Evolutionary conservation across 2,797 vertebrate genomes (phyloP), one percentile per base, ranked within the genome.

Genomic region (Bradypodion ventrale): DNA sequence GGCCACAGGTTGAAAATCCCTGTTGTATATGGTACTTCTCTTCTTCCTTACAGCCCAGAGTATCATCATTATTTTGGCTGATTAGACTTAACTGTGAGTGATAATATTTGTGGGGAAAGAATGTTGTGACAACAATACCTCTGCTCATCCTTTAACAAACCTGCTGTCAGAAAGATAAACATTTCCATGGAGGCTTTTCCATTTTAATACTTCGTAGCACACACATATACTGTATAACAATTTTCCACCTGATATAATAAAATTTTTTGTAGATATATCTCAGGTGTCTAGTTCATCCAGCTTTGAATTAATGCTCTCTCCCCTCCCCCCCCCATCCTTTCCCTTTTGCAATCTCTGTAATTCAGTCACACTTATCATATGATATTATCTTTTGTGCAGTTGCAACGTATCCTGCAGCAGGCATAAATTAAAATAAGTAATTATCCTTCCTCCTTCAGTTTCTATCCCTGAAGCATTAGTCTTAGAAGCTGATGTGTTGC

Each of bases 391-490:
- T 84, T 78, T 85, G 76, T 87, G 21, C 7, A 1, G 5, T 29
- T 85, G 72, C 78, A 84, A 82, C 49, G 70, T 88, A 76, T 70
- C 5, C 21, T 52, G 63, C 21, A 79, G 60, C 35, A 86, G 65
- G 40, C 81, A 80, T 73, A 23, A 89, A 88, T 49, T 89, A 21
- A 80, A 88, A 82, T 42, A 25, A 19, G 7, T n/a, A 37, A 4
- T 29, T 83, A 27, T 52, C 56, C 83, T 37, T 35, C 65, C 80
- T 85, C 72, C 37, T 80, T 46, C 52, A 59, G 82, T 85, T 74
- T 42, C 46, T 21, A 35, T 87, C 70, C 72, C n/a, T 0, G 42
- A n/a, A 72, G 40, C 73, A 80, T 69, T 63, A 89, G 40, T 2
- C 23, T 77, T 42, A 52, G 56, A 35, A 60, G 62, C 2, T 76